phyloP scores from a whole-genome alignment of 2,888 invertebrate species.

The Epinotia brunnichana region DNA sequence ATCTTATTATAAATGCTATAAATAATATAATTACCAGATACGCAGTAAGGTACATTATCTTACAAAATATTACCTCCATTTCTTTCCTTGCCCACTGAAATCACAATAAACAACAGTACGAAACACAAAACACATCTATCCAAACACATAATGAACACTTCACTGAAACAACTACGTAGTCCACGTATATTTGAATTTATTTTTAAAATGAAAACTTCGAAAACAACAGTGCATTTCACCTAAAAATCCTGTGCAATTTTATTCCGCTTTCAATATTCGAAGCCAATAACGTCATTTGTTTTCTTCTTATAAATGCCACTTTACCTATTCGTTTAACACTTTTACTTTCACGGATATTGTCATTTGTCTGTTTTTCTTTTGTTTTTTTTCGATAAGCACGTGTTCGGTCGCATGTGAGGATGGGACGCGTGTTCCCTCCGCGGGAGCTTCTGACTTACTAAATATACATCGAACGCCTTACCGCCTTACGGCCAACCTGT shows the following conservation, averaged over 20 bases:
- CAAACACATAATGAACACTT: slow-evolving; percentile 68
- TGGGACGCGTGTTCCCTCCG: slow-evolving; percentile 44
- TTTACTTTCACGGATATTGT: not conserved
- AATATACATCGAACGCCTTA: slow-evolving; percentile 58
- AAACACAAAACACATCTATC: slow-evolving; percentile 60
- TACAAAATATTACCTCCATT: slow-evolving; percentile 66
- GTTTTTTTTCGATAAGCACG: slow-evolving; percentile 38
- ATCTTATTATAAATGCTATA: not conserved
- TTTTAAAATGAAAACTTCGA: not conserved
- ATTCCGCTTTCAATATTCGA: slow-evolving; percentile 17
- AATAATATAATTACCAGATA: not conserved
- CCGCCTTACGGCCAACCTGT: slow-evolving; percentile 37
- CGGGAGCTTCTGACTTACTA: slow-evolving; percentile 46
- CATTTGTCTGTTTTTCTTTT: not conserved
- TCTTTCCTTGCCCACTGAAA: slow-evolving; percentile 63
- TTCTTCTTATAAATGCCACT: not conserved
- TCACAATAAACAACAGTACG: slow-evolving; percentile 58
- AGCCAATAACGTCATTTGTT: not conserved
- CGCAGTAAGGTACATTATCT: not conserved
- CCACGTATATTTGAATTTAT: slow-evolving; percentile 39
- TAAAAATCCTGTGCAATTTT: slow-evolving; percentile 17
- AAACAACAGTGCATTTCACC: slow-evolving; percentile 24
- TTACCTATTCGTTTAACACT: not conserved
- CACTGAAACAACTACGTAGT: slow-evolving; percentile 46
- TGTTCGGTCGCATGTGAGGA: slow-evolving; percentile 30